Evolutionary conservation across 2,113 vertebrate species (phyloP).

Genomic region (Mesitornis unicolor): DNA sequence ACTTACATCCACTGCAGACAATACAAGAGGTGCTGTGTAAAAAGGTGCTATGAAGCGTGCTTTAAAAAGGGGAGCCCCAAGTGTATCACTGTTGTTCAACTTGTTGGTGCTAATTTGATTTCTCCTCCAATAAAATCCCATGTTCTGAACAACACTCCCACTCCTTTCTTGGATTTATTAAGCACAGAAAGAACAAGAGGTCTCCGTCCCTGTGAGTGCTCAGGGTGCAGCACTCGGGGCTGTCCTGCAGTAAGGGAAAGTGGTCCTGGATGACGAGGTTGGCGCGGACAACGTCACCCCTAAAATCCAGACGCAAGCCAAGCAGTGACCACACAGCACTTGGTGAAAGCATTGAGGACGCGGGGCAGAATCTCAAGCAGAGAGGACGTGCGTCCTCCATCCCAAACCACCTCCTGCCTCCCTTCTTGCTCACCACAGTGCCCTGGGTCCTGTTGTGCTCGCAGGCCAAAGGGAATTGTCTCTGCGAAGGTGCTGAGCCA

Average conservation of each 20-base stretch:
- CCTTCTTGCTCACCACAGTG: not conserved
- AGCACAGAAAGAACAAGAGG: not conserved
- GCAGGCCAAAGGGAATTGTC: not conserved
- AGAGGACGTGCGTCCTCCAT: not conserved
- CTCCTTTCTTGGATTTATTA: not conserved
- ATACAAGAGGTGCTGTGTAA: not conserved
- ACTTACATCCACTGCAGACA: not conserved
- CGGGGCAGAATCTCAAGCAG: not conserved
- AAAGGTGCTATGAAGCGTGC: not conserved
- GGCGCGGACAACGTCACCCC: accelerated
- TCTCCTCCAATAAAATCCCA: not conserved
- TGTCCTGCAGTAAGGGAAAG: not conserved
- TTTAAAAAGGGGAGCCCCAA: not conserved
- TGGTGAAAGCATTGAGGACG: no score
- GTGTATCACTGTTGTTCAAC: not conserved
- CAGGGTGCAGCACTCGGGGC: not conserved
- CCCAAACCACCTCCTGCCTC: not conserved
- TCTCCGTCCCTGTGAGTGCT: accelerated
- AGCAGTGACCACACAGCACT: not conserved
- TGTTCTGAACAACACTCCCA: not conserved
- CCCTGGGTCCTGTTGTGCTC: not conserved
- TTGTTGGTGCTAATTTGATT: not conserved
- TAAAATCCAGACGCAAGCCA: not conserved
- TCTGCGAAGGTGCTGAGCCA: not conserved
- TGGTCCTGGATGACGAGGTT: not conserved